Conservation (phyloP, 2,888 invertebrate species). For the Cheilosia impressa region DNA sequence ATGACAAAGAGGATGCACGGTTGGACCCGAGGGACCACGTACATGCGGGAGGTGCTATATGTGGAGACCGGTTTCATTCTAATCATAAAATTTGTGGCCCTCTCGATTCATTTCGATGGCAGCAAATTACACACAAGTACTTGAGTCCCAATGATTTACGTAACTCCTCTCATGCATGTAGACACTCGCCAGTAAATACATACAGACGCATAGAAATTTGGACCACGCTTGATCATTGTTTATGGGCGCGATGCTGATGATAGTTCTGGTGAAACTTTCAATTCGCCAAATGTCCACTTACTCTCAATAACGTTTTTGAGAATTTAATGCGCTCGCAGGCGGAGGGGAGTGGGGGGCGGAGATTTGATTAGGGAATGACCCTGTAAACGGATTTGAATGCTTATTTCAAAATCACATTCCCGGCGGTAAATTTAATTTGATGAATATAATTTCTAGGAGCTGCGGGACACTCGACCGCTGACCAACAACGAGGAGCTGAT, state of each 20-base stretch:
- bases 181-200: neutral
- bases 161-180: conserved; percentile 25
- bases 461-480: neutral
- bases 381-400: conserved; percentile 1
- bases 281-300: conserved; percentile 38
- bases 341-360: neutral
- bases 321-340: neutral
- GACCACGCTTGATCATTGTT: conserved; percentile 1
- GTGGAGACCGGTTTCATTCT: conserved; percentile 17
- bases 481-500: neutral
- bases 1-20: conserved; percentile 30
- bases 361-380: conserved; percentile 39
- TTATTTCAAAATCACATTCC: conserved; percentile 30
- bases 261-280: conserved; percentile 34
- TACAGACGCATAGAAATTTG: conserved; percentile 13
- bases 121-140: conserved; percentile 65
- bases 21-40: conserved; percentile 5
- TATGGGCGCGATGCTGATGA: conserved; percentile 36
- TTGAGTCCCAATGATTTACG: conserved; percentile 67
- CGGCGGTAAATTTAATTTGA: conserved; percentile 45
- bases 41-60: neutral
- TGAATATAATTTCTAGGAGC: conserved; percentile 41
- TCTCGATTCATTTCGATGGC: conserved; percentile 57
- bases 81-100: conserved; percentile 65
- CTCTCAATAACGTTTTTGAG: conserved; percentile 8